Conservation (phyloP, 2,113 vertebrate genomes). For the Crotophaga sulcirostris region DNA sequence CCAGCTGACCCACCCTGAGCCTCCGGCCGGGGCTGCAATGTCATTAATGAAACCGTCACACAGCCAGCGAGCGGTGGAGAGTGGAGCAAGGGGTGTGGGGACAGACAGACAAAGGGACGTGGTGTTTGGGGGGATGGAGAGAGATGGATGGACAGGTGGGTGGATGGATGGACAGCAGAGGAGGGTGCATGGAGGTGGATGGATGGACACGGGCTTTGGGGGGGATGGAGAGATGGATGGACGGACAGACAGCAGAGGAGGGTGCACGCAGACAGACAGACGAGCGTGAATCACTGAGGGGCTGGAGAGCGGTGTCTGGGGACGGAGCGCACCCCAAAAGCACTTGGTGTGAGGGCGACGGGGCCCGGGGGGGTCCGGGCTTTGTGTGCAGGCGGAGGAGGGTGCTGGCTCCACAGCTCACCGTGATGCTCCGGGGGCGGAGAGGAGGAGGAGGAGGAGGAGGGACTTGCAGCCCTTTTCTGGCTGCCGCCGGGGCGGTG, state of each 20-base stretch:
- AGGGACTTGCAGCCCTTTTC: constrained; percentile 1
- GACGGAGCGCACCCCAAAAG: not conserved
- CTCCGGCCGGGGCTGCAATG: accelerated
- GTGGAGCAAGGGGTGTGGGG: not conserved
- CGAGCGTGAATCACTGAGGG: accelerated
- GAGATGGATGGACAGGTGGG: not conserved
- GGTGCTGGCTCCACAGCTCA: not conserved
- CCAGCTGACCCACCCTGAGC: not conserved
- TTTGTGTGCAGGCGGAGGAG: constrained; percentile 8
- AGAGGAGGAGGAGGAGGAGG: not conserved
- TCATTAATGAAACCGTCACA: accelerated
- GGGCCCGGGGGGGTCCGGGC: not conserved
- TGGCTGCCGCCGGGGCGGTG: not conserved
- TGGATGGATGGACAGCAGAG: not conserved
- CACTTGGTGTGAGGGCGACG: not conserved
- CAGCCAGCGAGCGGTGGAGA: accelerated
- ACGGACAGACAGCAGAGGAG: not conserved
- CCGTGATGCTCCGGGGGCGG: not conserved
- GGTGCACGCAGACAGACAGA: not conserved
- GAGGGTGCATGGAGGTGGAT: not conserved
- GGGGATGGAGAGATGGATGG: not conserved
- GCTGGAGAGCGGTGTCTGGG: not conserved
- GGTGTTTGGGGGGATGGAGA: too few relatives aligned
- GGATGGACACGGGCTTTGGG: not conserved
- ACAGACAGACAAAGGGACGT: not conserved